Base-by-base conservation (phyloP, 2,888 invertebrate species). In the Selenia dentaria region DNA sequence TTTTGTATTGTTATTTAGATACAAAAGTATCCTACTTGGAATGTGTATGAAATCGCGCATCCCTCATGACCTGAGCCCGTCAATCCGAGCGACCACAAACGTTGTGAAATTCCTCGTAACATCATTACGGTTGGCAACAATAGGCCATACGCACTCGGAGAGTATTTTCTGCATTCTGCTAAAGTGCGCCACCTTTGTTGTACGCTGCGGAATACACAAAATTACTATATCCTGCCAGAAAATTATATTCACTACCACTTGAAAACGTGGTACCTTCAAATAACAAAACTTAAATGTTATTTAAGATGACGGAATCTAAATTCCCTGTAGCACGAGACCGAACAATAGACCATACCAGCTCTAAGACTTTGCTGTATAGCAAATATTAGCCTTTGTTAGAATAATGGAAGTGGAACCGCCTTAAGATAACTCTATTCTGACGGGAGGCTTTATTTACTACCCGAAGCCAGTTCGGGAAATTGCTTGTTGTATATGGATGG, bases 91-190 rank as follows among this genome's bases (percentile, higher is more conserved):
- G 25, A 72, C 74, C 73, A 59, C 79, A 70, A 69, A 58, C 56
- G 59, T 66, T 60, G 65, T 52, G 59, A 60, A 68, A 66, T 75
- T 76, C 74, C 66, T 42, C 50, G 67, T 67, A 76, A 66, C 62
- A 54, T 68, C 62, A 70, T 78, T 74, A 75, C 41, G 55, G 47
- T 39, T 22, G 16, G 44, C 42, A 48, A 51, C 56, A 60, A 52
- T 54, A 26, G 51, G 26, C 34, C 38, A 51, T 49, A 14, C 33
- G 45, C 36, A 58, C 43, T 42, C 45, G 12, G 37, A 12, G 12
- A 25, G 14, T 31, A 25, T 28, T 29, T n/a, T n/a, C n/a, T 26
- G 27, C 40, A 14, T 16, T 26, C 26, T 14, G 31, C 45, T 36
- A 18, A 18, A 27, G 22, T 8, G 22, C 8, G 8, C 38, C 10